Base-by-base conservation (phyloP, 2,113 vertebrate genomes). In the Cyprinus carpio region DNA sequence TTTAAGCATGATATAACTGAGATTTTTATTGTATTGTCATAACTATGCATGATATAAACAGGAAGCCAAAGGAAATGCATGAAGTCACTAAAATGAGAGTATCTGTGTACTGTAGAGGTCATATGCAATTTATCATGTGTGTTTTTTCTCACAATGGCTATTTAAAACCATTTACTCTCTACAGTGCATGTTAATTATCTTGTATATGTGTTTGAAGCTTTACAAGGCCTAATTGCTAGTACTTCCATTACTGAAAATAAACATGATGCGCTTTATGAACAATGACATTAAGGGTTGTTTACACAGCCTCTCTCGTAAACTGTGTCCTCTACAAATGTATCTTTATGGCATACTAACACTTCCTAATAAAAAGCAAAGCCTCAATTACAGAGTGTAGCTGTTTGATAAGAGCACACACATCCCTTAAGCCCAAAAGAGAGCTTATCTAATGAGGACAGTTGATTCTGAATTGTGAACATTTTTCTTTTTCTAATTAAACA, bases 401-500 rank as follows among this genome's bases (percentile, higher is more conserved):
- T 58, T 56, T 89, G 88, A 89, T 89, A 89, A 82, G 83, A 25
- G 27, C 27, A 62, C 69, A 80, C 37, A 56, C 54, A 65, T 75
- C 60, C 82, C 27, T 23, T n/a, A 1, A 16, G 31, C 20, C 23
- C 15, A 56, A 86, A 84, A 76, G 31, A 56, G 27, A 51, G 60
- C 58, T 84, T 46, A 88, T 85, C 84, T 74, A 40, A 15, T 23
- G 5, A 25, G 16, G 10, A 62, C 64, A 74, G 87, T 13, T 83
- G 37, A 65, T 31, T 79, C 54, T 34, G n/a, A 58, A 29, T 49
- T 56, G 1, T 10, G 9, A 34, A 34, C 29, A 3, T 51, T 75
- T 12, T 77, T 77, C 43, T 25, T 6, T 78, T 78, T 5, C 29
- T 20, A 0, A 77, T 49, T 37, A 51, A 23, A 29, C 20, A 84